Conservation (phyloP, 2,797 vertebrate genomes). For the Nyctibius grandis region DNA sequence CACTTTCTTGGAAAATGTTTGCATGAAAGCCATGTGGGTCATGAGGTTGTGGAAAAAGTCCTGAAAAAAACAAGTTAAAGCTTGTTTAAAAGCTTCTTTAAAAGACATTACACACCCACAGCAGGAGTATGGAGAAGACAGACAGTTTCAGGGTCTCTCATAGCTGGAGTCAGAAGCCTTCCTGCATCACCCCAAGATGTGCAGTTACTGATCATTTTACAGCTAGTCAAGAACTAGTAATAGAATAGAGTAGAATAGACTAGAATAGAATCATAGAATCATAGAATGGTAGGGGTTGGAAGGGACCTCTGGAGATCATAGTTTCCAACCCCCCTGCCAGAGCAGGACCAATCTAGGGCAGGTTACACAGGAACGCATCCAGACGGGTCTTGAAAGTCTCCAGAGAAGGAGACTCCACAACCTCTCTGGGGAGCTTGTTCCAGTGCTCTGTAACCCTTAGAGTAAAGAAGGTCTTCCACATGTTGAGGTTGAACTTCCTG, state of each 20-base stretch:
- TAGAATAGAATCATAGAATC: no score
- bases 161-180: neutral
- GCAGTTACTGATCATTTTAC: neutral
- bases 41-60: slow-evolving; percentile 81
- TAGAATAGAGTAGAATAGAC: neutral
- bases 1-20: slow-evolving; percentile 68
- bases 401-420: no score
- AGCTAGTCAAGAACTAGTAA: neutral
- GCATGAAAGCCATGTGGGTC: slow-evolving; percentile 68
- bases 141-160: neutral
- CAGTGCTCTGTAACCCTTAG: no score
- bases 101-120: neutral
- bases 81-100: neutral
- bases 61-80: slow-evolving; percentile 63
- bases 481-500: no score
- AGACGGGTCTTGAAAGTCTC: no score
- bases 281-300: no score
- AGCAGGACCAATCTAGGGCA: no score
- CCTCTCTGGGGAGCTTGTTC: no score
- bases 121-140: neutral
- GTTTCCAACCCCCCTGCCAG: no score
- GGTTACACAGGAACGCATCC: no score
- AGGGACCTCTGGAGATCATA: no score
- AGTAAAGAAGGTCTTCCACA: no score
- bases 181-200: neutral